Conservation (phyloP, 2,888 invertebrate species). For the Drosophila incognita region DNA sequence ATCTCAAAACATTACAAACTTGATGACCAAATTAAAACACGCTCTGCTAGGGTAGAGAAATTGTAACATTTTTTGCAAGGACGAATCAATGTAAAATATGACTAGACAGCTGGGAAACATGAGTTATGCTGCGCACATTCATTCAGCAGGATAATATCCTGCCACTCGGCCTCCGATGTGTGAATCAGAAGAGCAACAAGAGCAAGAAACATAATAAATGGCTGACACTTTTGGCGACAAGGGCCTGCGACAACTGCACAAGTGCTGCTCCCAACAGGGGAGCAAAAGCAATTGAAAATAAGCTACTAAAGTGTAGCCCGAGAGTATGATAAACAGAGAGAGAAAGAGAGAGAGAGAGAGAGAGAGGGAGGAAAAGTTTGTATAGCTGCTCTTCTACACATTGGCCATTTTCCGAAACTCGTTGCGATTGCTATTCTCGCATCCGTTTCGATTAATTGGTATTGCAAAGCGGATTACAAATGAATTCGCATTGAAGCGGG, state of each 20-base stretch:
- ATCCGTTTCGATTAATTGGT: constrained; percentile 67
- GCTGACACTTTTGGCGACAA: constrained; percentile 54
- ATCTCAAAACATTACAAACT: neutral
- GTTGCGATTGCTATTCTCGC: constrained; percentile 11
- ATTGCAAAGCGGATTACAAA: constrained; percentile 68
- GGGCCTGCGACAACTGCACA: constrained; percentile 19
- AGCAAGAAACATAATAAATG: constrained; percentile 50
- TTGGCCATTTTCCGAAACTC: constrained; percentile 11
- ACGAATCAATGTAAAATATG: constrained; percentile 37
- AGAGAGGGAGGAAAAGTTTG: neutral
- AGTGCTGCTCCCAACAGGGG: constrained; percentile 5
- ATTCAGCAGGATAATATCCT: constrained; percentile 57
- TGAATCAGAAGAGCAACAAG: constrained; percentile 27
- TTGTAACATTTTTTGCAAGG: neutral
- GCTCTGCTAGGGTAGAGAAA: fast-evolving
- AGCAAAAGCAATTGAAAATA: constrained; percentile 3
- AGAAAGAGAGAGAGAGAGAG: neutral
- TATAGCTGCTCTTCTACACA: neutral
- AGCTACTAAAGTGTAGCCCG: constrained; percentile 10
- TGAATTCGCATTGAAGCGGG: constrained; percentile 34
- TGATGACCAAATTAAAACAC: neutral
- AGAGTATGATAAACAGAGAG: neutral
- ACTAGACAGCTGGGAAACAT: constrained; percentile 27
- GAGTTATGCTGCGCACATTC: constrained; percentile 50
- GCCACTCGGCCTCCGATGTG: constrained; percentile 36